Evolutionary conservation across 2,113 vertebrate genomes (phyloP).

Genomic region (Platanista minor): DNA sequence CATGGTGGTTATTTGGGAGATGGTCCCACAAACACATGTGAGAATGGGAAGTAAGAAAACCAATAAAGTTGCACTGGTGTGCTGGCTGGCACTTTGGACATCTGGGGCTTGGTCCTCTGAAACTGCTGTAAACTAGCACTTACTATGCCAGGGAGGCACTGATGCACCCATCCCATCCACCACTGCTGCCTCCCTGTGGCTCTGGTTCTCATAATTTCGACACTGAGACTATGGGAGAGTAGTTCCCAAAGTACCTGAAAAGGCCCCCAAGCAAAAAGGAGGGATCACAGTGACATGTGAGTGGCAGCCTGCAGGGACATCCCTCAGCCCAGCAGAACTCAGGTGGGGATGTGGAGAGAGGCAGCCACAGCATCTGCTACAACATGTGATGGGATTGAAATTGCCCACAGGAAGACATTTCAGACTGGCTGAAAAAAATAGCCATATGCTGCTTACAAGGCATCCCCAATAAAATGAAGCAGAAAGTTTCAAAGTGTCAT

Average conservation of each 20-base stretch:
- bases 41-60: background rate
- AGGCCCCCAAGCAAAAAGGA: background rate
- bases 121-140: rapidly evolving
- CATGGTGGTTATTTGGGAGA: background rate
- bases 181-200: background rate
- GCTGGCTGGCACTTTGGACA: rapidly evolving
- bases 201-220: background rate
- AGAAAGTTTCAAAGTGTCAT: background rate
- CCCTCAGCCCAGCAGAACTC: too few relatives aligned
- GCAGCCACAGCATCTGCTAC: too few relatives aligned
- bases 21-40: background rate
- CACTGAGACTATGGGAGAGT: background rate
- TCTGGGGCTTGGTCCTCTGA: background rate
- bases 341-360: background rate
- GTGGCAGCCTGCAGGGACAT: background rate
- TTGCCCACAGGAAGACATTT: background rate
- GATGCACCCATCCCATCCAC: rapidly evolving
- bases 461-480: background rate
- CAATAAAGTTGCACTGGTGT: too few relatives aligned
- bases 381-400: rapidly evolving
- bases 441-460: background rate
- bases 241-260: background rate
- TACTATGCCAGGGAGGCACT: rapidly evolving
- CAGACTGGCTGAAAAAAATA: background rate
- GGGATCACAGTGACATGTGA: rapidly evolving